Conservation (phyloP, 2,888 invertebrate genomes). For the Deladenus siricidicola region DNA sequence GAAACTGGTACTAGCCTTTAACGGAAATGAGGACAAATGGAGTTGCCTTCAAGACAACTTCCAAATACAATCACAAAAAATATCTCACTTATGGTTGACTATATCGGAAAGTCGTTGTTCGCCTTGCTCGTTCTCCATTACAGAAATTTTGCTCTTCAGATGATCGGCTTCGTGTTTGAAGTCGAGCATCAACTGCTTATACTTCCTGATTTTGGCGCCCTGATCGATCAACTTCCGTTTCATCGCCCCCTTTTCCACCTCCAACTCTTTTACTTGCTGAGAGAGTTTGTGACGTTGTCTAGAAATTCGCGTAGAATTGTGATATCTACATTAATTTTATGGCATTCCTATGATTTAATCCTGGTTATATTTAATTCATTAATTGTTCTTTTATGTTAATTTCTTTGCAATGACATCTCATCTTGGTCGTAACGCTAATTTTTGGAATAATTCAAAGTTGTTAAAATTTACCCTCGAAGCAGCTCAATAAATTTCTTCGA, state of each 20-base stretch:
- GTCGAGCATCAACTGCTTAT: background rate
- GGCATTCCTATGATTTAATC: background rate
- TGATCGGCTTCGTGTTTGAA: background rate
- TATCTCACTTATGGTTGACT: background rate
- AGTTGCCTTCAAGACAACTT: no score
- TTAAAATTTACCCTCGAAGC: background rate
- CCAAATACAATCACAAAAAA: background rate
- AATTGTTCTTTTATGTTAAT: background rate
- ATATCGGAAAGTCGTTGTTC: background rate
- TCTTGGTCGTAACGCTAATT: no score
- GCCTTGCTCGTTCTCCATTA: background rate
- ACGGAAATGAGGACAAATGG: no score
- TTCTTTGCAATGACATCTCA: no score
- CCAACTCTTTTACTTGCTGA: background rate
- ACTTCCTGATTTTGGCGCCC: background rate
- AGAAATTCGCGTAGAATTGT: background rate
- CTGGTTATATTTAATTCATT: background rate
- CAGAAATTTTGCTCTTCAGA: background rate
- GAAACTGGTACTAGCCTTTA: no score
- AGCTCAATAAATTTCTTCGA: constrained; percentile 2
- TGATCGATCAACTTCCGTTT: background rate
- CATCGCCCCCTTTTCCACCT: background rate
- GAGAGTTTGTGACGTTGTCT: background rate
- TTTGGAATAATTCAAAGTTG: no score
- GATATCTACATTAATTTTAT: background rate